Conservation (phyloP, 2,888 invertebrate species). For the Entomobrya proxima region DNA sequence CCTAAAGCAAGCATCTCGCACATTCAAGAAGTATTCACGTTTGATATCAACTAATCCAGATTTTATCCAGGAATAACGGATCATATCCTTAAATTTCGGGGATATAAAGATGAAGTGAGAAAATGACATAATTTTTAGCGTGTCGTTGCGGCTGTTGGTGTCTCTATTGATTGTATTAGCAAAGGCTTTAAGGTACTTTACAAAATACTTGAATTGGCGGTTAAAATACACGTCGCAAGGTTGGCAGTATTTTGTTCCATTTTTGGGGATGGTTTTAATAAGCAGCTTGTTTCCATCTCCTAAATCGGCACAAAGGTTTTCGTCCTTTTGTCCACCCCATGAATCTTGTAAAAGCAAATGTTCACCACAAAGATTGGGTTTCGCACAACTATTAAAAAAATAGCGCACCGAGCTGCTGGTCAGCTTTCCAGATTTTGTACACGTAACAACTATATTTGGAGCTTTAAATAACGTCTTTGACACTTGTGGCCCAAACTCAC, state of each 20-base stretch:
- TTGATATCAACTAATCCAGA: too few relatives aligned
- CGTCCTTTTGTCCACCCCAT: neutral
- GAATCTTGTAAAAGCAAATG: neutral
- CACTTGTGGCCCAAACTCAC: neutral
- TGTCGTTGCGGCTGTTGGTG: too few relatives aligned
- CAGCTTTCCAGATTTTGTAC: neutral
- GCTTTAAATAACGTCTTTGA: neutral
- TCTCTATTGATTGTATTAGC: too few relatives aligned
- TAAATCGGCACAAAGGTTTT: neutral
- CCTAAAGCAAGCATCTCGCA: too few relatives aligned
- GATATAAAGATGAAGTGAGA: too few relatives aligned
- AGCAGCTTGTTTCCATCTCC: neutral
- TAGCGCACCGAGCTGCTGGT: neutral
- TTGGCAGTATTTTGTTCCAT: neutral
- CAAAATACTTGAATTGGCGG: neutral
- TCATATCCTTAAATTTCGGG: too few relatives aligned
- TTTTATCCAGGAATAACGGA: too few relatives aligned
- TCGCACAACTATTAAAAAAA: neutral
- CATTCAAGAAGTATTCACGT: too few relatives aligned
- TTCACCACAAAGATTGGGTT: neutral
- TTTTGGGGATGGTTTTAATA: neutral
- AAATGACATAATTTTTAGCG: too few relatives aligned
- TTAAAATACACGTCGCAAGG: neutral
- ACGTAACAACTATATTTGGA: neutral
- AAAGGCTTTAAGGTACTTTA: too few relatives aligned